These are phyloP conservation scores for Taxidea taxus DNA, from an alignment of 2,113 vertebrate species.

Conservation along the genomic window DNA sequence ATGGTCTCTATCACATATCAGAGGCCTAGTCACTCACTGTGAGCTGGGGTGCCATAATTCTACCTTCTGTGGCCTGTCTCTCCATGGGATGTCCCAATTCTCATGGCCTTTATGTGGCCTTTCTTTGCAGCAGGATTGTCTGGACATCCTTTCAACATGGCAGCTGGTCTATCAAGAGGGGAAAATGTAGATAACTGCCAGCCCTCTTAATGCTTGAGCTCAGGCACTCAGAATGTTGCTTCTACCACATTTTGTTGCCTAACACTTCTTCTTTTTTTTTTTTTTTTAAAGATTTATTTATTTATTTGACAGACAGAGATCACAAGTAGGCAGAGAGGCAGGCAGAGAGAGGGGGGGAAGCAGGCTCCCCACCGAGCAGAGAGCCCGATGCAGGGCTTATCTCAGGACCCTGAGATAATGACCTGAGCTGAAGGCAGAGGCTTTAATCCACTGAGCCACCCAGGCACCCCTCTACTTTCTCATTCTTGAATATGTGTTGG, in stretches of 20 bases:
- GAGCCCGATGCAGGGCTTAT: too few relatives aligned
- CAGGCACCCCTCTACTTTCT: too few relatives aligned
- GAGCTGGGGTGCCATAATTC: not conserved
- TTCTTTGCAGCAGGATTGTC: not conserved
- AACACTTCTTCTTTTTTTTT: too few relatives aligned
- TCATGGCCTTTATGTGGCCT: not conserved
- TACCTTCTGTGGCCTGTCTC: not conserved
- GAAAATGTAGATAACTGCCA: not conserved
- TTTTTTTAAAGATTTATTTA: too few relatives aligned
- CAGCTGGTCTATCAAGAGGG: not conserved
- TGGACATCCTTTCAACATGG: not conserved
- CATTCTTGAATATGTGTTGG: too few relatives aligned
- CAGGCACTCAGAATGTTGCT: not conserved
- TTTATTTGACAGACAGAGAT: too few relatives aligned
- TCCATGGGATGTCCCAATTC: not conserved
- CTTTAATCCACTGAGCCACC: too few relatives aligned
- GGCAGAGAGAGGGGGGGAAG: too few relatives aligned
- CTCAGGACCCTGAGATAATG: too few relatives aligned
- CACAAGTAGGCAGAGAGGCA: too few relatives aligned
- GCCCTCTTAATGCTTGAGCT: not conserved
- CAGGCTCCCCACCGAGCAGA: too few relatives aligned
- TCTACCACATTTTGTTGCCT: not conserved
- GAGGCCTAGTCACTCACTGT: not conserved
- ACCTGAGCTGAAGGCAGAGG: too few relatives aligned
- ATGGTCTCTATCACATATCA: not conserved